phyloP scores from a whole-genome alignment of 1,140 invertebrate species.

The Anoplolepis gracilipes region DNA sequence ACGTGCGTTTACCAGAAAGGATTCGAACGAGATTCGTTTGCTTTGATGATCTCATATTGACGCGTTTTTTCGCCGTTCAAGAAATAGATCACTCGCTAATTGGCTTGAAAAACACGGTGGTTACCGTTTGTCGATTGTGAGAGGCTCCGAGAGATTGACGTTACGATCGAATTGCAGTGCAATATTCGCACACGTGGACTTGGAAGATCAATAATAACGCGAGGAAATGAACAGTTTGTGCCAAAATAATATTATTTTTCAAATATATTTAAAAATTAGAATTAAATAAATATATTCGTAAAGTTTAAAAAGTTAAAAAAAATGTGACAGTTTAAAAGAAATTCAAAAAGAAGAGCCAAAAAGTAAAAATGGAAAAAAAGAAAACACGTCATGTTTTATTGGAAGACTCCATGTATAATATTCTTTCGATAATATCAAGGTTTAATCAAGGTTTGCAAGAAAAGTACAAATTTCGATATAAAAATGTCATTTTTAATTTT shows the following conservation, averaged over 20 bases:
- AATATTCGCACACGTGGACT: conserved; percentile 24
- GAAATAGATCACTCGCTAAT: conserved; percentile 73
- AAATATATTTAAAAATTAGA: neutral
- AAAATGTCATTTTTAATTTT: conserved; percentile 3
- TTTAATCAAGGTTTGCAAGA: neutral
- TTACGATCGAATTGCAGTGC: conserved; percentile 53
- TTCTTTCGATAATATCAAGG: too few relatives aligned
- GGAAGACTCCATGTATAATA: too few relatives aligned
- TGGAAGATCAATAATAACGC: conserved; percentile 52
- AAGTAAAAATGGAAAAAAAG: neutral
- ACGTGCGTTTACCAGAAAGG: conserved; percentile 22
- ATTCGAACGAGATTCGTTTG: conserved; percentile 13
- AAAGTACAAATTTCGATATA: neutral
- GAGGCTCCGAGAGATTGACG: conserved; percentile 42
- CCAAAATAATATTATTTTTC: neutral
- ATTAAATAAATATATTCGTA: neutral
- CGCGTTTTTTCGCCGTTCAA: conserved; percentile 51
- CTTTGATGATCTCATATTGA: conserved; percentile 25
- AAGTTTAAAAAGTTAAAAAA: neutral
- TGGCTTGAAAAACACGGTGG: conserved; percentile 45
- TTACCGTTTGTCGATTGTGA: conserved; percentile 45
- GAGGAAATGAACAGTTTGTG: neutral
- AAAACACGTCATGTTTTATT: too few relatives aligned
- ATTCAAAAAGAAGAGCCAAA: neutral
- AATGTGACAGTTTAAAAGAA: neutral